Percentiles rank a stretch among this genome's conserved stretches.
These are phyloP conservation scores for Trematomus bernacchii DNA, from an alignment of 2,797 vertebrate genomes.

Conservation along the genomic window DNA sequence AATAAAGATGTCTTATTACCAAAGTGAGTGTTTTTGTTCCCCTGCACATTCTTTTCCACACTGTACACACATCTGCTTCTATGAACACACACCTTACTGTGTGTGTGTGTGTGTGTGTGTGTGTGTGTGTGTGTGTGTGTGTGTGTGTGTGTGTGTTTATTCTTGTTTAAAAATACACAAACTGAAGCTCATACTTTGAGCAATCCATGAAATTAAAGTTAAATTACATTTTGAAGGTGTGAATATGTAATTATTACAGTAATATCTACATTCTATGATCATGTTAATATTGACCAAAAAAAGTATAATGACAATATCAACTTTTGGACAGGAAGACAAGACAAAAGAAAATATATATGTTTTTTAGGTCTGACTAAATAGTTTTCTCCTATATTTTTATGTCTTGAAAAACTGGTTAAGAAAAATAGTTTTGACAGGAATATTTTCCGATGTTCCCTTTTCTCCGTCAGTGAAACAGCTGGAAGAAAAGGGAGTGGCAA, in stretches of 20 bases:
- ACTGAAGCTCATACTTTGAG: not conserved
- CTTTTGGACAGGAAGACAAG: not conserved
- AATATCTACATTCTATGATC: not conserved
- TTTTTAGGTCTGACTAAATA: too few relatives aligned
- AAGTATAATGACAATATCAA: not conserved
- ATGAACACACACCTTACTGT: too few relatives aligned
- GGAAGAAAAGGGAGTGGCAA: too few relatives aligned
- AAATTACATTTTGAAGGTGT: not conserved
- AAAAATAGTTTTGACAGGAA: too few relatives aligned
- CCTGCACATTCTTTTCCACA: not conserved
- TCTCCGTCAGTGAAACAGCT: too few relatives aligned
- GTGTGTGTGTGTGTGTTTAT: too few relatives aligned
- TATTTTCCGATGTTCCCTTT: too few relatives aligned
- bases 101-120: too few relatives aligned
- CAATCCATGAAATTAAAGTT: not conserved
- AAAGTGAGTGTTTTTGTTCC: conserved; percentile 40
- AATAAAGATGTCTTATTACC: conserved; percentile 89
- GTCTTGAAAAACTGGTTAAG: too few relatives aligned
- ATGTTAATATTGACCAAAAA: not conserved
- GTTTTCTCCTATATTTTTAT: too few relatives aligned
- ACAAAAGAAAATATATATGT: too few relatives aligned
- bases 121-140: too few relatives aligned
- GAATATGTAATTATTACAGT: not conserved
- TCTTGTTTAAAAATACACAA: not conserved
- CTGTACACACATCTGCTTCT: not conserved